Evolutionary conservation across 2,797 vertebrate genomes (phyloP).

Genomic region (Melanotaenia boesemani): DNA sequence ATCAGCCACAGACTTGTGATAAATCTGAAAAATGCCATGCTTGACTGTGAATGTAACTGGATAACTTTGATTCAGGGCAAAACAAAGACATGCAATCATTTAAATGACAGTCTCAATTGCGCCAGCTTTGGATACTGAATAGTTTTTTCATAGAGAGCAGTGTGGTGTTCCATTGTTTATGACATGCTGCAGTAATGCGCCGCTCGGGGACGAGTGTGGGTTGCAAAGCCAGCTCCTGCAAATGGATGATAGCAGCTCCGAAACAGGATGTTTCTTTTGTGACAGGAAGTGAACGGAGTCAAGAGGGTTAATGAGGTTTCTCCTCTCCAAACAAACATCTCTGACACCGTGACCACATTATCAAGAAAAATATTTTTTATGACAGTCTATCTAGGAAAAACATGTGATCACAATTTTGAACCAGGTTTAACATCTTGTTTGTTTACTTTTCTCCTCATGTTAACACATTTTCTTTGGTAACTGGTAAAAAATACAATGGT

Average conservation of each 20-base stretch:
- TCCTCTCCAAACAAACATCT: conserved; percentile 27
- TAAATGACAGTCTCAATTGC: conserved; percentile 46
- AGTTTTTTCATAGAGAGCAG: conserved; percentile 14
- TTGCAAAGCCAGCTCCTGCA: conserved; percentile 43
- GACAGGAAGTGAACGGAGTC: conserved; percentile 44
- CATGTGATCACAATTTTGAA: conserved; percentile 1
- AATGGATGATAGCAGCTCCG: conserved; percentile 52
- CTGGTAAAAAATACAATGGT: neutral
- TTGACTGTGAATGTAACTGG: conserved; percentile 50
- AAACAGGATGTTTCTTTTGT: conserved; percentile 48
- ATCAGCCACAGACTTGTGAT: conserved; percentile 40
- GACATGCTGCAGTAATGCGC: conserved; percentile 63
- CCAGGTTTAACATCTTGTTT: neutral
- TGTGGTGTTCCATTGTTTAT: conserved; percentile 58
- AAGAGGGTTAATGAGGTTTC: conserved; percentile 27
- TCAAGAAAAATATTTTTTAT: conserved; percentile 5
- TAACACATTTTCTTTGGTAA: conserved; percentile 2
- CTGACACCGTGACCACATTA: neutral
- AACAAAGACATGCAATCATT: conserved; percentile 38
- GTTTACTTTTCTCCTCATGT: neutral
- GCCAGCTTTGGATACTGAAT: conserved; percentile 24
- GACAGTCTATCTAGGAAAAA: neutral
- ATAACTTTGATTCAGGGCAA: conserved; percentile 38
- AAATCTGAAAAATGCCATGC: neutral
- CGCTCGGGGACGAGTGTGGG: conserved; percentile 41